Base-by-base conservation (phyloP, 2,113 vertebrate genomes). In the Macrotis lagotis region DNA sequence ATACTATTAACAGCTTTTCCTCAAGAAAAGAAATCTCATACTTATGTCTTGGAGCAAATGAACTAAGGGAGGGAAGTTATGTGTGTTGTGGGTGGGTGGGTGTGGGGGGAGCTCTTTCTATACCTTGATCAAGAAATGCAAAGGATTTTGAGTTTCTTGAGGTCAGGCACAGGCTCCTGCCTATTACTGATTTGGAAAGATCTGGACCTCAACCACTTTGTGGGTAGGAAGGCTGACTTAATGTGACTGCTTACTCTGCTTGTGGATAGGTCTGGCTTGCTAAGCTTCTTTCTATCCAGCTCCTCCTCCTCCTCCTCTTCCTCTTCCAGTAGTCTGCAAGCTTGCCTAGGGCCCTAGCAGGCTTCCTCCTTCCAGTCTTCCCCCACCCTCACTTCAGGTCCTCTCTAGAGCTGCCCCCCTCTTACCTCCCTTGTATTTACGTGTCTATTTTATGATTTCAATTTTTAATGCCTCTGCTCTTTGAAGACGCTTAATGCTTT, bases 381-480 rank as follows among this genome's bases (percentile, higher is more conserved):
- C n/a, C 66, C 66, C 48, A 49, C 91, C 74, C 66, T 91, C 52
- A 92, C 94, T 90, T 90, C 51, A n/a, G 92, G 92, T 94, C 25
- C 92, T 91, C 66, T 47, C 2, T 89, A 91, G 93, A 94, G 91
- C 93, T 92, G 95, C 95, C 95, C 98, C 96, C 97, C 88, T 51
- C 96, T 98, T 98, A 97, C 98, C 98, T 98, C 97, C 92, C 95
- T 98, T 98, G 97, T 98, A 98, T 99, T 98, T 98, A 98, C 97
- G 97, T 98, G 98, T 98, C 98, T 98, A 90, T 98, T 98, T 98
- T 98, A 98, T 98, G 98, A 98, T 98, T 99, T 99, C 98, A 99
- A 98, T 99, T 99, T 99, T 98, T 98, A 99, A 99, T 99, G 98
- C 98, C 97, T 98, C 98, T 98, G 98, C 98, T 98, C 98, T 98